A percentile compares a stretch with the other conserved stretches of the same genome.
Evolutionary conservation across 2,113 vertebrate genomes (phyloP).

Genomic region (Aspiorhynchus laticeps): DNA sequence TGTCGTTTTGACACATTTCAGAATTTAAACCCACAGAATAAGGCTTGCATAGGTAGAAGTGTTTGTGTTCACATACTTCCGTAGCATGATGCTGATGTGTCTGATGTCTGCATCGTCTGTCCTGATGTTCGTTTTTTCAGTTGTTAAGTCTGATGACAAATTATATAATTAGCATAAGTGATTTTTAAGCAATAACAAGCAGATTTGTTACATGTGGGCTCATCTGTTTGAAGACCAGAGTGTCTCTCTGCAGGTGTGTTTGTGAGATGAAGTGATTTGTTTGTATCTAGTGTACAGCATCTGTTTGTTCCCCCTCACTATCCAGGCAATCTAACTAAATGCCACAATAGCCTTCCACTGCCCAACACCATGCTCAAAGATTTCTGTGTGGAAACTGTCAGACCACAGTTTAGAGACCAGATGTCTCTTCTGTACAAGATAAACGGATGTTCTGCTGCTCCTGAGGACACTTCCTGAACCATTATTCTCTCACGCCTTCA

Average conservation of each 20-base stretch:
- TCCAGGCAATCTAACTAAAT: slow-evolving; percentile 12
- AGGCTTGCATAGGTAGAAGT: not conserved
- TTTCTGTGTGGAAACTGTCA: not conserved
- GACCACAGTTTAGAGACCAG: slow-evolving; percentile 11
- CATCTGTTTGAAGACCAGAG: slow-evolving; percentile 3
- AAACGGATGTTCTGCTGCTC: slow-evolving; percentile 17
- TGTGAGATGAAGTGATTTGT: slow-evolving; percentile 16
- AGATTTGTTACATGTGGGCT: not conserved
- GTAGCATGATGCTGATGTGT: not conserved
- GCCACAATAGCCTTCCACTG: not conserved
- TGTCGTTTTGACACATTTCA: not conserved
- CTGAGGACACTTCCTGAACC: slow-evolving; percentile 30
- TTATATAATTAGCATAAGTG: not conserved
- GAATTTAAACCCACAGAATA: not conserved
- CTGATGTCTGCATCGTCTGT: not conserved
- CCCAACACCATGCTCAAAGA: not conserved
- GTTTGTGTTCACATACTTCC: not conserved
- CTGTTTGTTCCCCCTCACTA: not conserved
- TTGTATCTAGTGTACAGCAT: not conserved
- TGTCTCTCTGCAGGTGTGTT: slow-evolving; percentile 20
- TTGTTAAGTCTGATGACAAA: not conserved
- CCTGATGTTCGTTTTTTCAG: not conserved
- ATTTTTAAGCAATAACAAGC: slow-evolving; percentile 24
- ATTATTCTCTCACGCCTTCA: slow-evolving; percentile 20
- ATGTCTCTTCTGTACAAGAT: not conserved